Percentiles rank a stretch among this genome's conserved stretches.
Conservation (phyloP, 2,113 vertebrate species). For the Toxotes jaculatrix region DNA sequence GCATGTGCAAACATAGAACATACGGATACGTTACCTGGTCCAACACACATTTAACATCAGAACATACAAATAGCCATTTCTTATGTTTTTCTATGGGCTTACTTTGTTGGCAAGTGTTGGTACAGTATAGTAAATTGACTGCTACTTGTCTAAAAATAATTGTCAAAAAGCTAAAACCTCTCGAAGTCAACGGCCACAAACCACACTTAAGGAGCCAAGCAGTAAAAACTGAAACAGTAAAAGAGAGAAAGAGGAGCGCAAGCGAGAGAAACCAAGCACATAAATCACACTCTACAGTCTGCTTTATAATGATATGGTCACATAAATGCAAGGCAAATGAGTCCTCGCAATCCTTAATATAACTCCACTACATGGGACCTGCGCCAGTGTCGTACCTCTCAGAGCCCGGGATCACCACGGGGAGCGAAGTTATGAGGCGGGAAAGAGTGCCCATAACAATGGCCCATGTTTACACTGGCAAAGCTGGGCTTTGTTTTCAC, state of each 20-base stretch:
- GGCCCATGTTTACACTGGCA: slow-evolving; percentile 76
- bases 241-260: slow-evolving; percentile 43
- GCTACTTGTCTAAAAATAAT: slow-evolving; percentile 72
- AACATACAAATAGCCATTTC: neutral
- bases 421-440: slow-evolving; percentile 63
- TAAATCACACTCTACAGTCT: slow-evolving; percentile 72
- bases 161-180: slow-evolving; percentile 56
- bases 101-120: neutral
- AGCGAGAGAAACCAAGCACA: slow-evolving; percentile 62
- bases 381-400: slow-evolving; percentile 40
- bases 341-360: slow-evolving; percentile 59
- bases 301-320: slow-evolving; percentile 71
- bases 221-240: slow-evolving; percentile 51
- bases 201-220: slow-evolving; percentile 57
- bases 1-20: neutral
- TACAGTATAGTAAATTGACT: slow-evolving; percentile 35
- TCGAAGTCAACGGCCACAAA: slow-evolving; percentile 55
- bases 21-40: neutral
- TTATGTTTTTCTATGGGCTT: slow-evolving; percentile 11
- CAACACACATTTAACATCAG: neutral
- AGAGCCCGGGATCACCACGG: slow-evolving; percentile 44
- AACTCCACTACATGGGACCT: slow-evolving; percentile 44
- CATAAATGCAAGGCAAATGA: slow-evolving; percentile 66
- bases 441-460: slow-evolving; percentile 75
- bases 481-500: slow-evolving; percentile 75